A percentile compares a stretch with the other conserved stretches of the same genome.
Conservation (phyloP, 2,113 vertebrate genomes). For the Chinchilla lanigera region DNA sequence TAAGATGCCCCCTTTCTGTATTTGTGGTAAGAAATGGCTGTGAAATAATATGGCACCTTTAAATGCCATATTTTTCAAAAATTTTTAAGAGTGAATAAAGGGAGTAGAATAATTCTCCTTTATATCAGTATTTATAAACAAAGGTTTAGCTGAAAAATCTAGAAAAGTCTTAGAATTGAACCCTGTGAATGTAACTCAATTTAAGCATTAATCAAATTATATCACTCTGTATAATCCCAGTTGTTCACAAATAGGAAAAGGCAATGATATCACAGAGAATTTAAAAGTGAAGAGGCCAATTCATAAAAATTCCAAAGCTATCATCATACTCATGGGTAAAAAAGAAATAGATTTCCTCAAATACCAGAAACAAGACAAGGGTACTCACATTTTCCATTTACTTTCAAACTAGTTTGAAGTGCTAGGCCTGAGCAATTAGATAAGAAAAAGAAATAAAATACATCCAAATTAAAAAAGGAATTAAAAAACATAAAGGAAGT, state of each 20-base stretch:
- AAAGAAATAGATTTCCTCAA: neutral
- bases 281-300: constrained; percentile 21
- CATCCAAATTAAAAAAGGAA: neutral
- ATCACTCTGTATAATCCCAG: neutral
- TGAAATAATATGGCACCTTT: constrained; percentile 28
- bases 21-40: neutral
- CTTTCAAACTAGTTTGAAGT: neutral
- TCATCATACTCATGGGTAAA: neutral
- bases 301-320: neutral
- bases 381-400: neutral
- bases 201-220: constrained; percentile 27
- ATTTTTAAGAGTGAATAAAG: constrained; percentile 13
- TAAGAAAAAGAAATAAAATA: constrained; percentile 42
- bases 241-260: constrained; percentile 15
- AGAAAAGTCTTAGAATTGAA: constrained; percentile 25
- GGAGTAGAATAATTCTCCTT: constrained; percentile 14
- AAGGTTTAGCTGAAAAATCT: neutral
- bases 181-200: neutral
- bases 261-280: neutral
- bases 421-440: neutral
- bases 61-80: neutral
- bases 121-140: constrained; percentile 28
- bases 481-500: neutral
- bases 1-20: neutral
- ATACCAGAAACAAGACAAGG: neutral